Base-by-base conservation (phyloP, 2,888 invertebrate genomes). In the Zaprionus lineosus region DNA sequence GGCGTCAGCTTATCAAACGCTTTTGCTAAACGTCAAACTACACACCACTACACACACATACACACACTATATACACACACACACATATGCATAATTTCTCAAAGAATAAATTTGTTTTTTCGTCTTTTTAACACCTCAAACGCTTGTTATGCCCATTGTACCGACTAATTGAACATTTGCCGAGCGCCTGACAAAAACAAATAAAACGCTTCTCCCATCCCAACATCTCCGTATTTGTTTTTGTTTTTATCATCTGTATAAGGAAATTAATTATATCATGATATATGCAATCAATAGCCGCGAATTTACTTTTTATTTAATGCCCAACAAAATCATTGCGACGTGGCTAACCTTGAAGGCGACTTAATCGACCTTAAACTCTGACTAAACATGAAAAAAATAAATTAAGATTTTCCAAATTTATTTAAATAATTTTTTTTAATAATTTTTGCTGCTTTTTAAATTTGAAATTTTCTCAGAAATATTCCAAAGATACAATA, bases 281-380 rank as follows among this genome's bases (percentile, higher is more conserved):
- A 21, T 16, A 33, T 43, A 28, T 69, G 18, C 52, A 46, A 48
- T 71, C 44, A 44, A 19, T 46, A 33, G 44, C n/a, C 33, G 31
- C 36, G 48, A 51, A 61, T 58, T 60, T 56, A 55, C 63, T 50
- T 59, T 75, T 69, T 51, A 44, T 57, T 67, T 61, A 60, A 73
- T 70, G 56, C 51, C 82, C 76, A 81, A 76, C 70, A 60, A 81
- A 73, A 65, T 48, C 33, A 9, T 43, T 60, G 67, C 82, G 78
- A 63, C 47, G 26, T 36, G 44, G 39, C 33, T 53, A 56, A 82
- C 78, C 78, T 84, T 78, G 65, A 64, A 62, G 55, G 50, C 62
- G 50, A 51, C 37, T n/a, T n/a, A n/a, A n/a, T n/a, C n/a, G n/a
- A n/a, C n/a, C n/a, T n/a, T n/a, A n/a, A n/a, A n/a, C n/a, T n/a